Percentiles rank a stretch among this genome's conserved stretches.
Conservation (phyloP, 2,797 vertebrate species). For the Sebastes miniatus region DNA sequence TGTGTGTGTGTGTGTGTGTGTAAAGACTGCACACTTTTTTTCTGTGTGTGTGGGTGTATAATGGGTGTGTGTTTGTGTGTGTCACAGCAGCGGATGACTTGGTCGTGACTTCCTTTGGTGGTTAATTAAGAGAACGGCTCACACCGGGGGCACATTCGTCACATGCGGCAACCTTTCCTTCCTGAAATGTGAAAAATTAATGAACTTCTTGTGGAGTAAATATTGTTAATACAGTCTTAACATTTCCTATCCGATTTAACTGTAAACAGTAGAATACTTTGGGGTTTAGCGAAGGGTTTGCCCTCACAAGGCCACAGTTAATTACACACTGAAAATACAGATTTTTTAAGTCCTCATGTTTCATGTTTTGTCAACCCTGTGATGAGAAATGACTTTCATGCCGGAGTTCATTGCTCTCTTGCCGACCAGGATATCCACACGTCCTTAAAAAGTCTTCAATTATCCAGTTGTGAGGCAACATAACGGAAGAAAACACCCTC, state of each 20-base stretch:
- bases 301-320: neutral
- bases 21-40: neutral
- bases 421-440: conserved; percentile 11
- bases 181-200: conserved; percentile 34
- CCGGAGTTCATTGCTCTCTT: conserved; percentile 1
- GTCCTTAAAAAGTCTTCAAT: conserved; percentile 16
- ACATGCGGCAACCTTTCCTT: conserved; percentile 1
- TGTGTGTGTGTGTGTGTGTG: neutral
- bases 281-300: neutral
- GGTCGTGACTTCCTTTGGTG: conserved; percentile 18
- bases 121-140: conserved; percentile 43
- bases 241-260: neutral
- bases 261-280: neutral
- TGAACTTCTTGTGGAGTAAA: conserved; percentile 1
- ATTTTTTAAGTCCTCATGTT: conserved; percentile 16
- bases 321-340: neutral
- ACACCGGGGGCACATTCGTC: neutral
- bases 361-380: conserved; percentile 18
- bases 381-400: conserved; percentile 11
- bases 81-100: conserved; percentile 17
- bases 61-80: neutral
- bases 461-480: neutral
- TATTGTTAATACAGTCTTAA: neutral
- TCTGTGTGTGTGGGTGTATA: neutral
- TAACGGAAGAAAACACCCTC: neutral